Conservation (phyloP, 2,888 invertebrate genomes). For the Smittia aterrima region DNA sequence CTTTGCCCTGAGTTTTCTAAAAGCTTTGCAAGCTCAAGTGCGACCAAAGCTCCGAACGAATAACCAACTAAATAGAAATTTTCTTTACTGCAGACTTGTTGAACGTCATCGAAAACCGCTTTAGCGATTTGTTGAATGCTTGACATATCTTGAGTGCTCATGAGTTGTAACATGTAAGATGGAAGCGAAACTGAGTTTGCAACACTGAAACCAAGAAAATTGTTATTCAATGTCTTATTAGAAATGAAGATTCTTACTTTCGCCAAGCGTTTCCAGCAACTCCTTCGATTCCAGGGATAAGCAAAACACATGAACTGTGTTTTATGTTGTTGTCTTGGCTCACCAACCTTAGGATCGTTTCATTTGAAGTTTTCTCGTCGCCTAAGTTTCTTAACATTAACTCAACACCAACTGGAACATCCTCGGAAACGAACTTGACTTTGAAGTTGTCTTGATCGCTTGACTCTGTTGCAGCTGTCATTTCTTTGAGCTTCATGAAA, state of each 20-base stretch:
- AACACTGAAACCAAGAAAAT: conserved; percentile 47
- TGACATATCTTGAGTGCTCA: not conserved
- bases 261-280: conserved; percentile 56
- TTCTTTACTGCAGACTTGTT: conserved; percentile 58
- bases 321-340: conserved; percentile 52
- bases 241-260: conserved; percentile 42
- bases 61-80: conserved; percentile 79
- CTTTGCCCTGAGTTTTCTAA: conserved; percentile 66
- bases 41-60: conserved; percentile 80
- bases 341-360: conserved; percentile 58
- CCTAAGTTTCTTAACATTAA: conserved; percentile 63
- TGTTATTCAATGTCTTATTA: not conserved
- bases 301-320: conserved; percentile 51
- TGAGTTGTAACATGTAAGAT: conserved; percentile 48
- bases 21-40: conserved; percentile 70
- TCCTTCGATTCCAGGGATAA: conserved; percentile 70
- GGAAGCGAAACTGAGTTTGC: conserved; percentile 56
- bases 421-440: conserved; percentile 49
- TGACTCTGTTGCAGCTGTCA: conserved; percentile 38
- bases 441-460: conserved; percentile 52
- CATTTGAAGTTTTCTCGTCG: conserved; percentile 58
- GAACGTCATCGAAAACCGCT: conserved; percentile 59
- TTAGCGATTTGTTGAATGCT: conserved; percentile 56
- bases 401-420: conserved; percentile 55
- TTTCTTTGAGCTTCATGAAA: conserved; percentile 57